Percentiles rank a stretch among this genome's conserved stretches.
phyloP scores from a whole-genome alignment of 2,113 vertebrate genomes.

The Ornithorhynchus anatinus region DNA sequence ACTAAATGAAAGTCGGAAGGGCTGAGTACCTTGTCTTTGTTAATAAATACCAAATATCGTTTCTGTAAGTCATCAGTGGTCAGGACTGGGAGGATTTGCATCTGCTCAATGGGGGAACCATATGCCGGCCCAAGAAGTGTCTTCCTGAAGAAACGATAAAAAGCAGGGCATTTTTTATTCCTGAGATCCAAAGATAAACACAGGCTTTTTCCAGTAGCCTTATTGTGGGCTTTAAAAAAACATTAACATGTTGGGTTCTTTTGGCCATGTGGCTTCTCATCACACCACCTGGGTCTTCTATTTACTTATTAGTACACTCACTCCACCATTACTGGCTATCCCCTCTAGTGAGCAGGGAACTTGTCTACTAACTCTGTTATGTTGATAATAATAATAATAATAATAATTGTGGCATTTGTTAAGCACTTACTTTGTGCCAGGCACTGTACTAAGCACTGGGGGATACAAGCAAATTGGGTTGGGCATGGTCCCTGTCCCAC shows the following conservation, averaged over 20 bases:
- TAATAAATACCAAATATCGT: constrained; percentile 82
- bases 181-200: neutral
- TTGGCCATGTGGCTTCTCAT: neutral
- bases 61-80: constrained; percentile 49
- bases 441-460: too few species aligned
- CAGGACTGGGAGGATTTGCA: constrained; percentile 73
- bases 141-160: constrained; percentile 73
- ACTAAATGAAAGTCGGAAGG: neutral
- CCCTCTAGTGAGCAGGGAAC: too few species aligned
- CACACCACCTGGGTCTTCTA: neutral
- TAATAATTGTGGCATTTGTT: too few species aligned
- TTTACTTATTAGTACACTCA: neutral
- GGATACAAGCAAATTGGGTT: too few species aligned
- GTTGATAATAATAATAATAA: too few species aligned
- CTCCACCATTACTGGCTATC: rapidly evolving
- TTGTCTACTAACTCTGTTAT: too few species aligned
- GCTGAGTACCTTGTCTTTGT: constrained; percentile 82
- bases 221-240: neutral
- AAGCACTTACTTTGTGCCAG: too few species aligned
- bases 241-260: neutral
- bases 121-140: constrained; percentile 84
- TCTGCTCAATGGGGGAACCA: constrained; percentile 83
- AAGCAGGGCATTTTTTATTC: neutral
- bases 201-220: neutral
- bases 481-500: too few species aligned